Evolutionary conservation across 2,888 invertebrate genomes (phyloP), one percentile per base, ranked within the genome.

Genomic region (Ditula angustiorana): DNA sequence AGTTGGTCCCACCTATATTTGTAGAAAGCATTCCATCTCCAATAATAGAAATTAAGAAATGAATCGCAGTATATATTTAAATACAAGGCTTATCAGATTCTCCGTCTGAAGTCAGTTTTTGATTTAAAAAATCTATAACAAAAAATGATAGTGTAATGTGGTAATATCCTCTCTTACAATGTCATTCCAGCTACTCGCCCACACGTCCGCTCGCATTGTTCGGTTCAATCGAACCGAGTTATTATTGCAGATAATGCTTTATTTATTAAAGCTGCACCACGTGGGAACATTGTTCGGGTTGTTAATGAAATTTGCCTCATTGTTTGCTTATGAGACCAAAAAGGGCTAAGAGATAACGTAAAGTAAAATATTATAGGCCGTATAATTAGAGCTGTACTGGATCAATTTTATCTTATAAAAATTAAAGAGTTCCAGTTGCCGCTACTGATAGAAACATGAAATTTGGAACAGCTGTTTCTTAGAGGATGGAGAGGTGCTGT

Each of bases 171-270:
- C 85, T 82, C 81, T 70, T 65, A 69, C 69, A 10, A 67, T 24
- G 70, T 81, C 69, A 69, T 72, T 76, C 76, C 74, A 75, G 74
- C 75, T 78, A 76, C 69, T 75, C 86, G 82, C 89, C 90, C 83
- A 89, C 88, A 78, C 82, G 80, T 79, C 79, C 77, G 75, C 75
- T 73, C 69, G 84, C 86, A 90, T 90, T 90, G 89, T 90, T 87
- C 81, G 63, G 78, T 76, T 84, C 86, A 85, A 88, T 88, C 83
- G 80, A 80, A 77, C 78, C 74, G 75, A 89, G 84, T 89, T 89
- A 88, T 89, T 88, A 89, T 87, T 88, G 81, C 80, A 86, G 89
- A 89, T 89, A 89, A 83, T 85, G 79, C 81, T 82, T 85, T 87
- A 86, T 86, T 88, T 88, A 87, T 87, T 80, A 82, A 74, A 72